Conservation (phyloP, 2,888 invertebrate species). For the Andrena minutula region DNA sequence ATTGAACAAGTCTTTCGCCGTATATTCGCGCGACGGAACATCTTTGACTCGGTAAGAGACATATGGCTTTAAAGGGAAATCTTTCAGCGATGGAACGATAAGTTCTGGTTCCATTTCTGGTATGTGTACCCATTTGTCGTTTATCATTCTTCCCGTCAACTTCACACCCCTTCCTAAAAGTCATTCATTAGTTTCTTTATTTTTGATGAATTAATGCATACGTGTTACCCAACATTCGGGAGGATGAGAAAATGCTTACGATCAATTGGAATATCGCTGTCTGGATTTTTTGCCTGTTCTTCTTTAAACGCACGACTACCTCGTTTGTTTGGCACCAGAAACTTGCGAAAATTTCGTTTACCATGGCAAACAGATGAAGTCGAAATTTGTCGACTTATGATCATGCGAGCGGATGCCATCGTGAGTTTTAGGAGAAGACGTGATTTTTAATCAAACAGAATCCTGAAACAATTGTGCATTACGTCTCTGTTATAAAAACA, state of each 20-base stretch:
- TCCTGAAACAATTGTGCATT: neutral
- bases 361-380: constrained; percentile 87
- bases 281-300: constrained; percentile 85
- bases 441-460: neutral
- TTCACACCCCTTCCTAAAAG: constrained; percentile 89
- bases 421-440: neutral
- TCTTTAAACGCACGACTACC: constrained; percentile 90
- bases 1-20: constrained; percentile 93
- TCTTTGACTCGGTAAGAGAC: constrained; percentile 94
- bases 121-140: constrained; percentile 86
- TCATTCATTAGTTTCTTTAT: neutral
- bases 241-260: constrained; percentile 84
- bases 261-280: constrained; percentile 89
- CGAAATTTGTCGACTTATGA: constrained; percentile 85
- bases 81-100: constrained; percentile 95
- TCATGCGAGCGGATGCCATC: constrained; percentile 39
- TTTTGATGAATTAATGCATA: neutral
- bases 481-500: neutral
- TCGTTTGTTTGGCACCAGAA: constrained; percentile 91
- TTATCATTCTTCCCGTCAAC: constrained; percentile 88
- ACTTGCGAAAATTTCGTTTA: constrained; percentile 94
- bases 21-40: constrained; percentile 92
- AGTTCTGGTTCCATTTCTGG: constrained; percentile 97
- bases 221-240: neutral
- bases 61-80: constrained; percentile 95